A percentile compares a stretch with the other conserved stretches of the same genome.
Conservation (phyloP, 1,140 invertebrate species). For the Steinernema khuongi region DNA sequence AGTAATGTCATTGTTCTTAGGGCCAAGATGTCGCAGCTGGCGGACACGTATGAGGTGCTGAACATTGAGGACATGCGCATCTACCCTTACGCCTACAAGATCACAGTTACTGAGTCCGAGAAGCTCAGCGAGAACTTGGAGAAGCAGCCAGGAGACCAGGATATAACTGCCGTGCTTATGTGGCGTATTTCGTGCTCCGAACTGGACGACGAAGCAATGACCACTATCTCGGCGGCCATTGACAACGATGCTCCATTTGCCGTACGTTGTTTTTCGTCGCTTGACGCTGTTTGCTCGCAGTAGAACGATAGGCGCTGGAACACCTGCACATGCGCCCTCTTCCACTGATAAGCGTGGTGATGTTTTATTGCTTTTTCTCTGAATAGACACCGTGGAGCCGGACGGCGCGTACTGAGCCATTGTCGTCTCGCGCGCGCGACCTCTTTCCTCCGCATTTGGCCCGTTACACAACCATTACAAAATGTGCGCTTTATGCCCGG, state of each 20-base stretch:
- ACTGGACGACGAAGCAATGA: background rate
- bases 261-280: background rate
- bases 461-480: conserved; percentile 1
- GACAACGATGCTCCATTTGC: background rate
- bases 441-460: background rate
- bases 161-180: background rate
- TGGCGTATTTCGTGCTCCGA: conserved; percentile 6
- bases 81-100: background rate
- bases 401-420: background rate
- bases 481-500: background rate
- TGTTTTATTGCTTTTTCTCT: conserved; percentile 13
- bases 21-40: background rate
- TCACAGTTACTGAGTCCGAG: background rate
- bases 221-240: background rate
- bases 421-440: background rate
- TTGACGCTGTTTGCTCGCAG: background rate
- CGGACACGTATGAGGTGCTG: background rate
- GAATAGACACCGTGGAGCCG: background rate
- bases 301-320: background rate
- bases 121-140: background rate
- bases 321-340: background rate
- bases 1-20: background rate
- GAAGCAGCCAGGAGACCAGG: background rate
- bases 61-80: background rate
- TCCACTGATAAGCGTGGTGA: background rate